These are phyloP conservation scores for Trichonephila clavata DNA, from an alignment of 1,140 invertebrate species.

Conservation along the genomic window DNA sequence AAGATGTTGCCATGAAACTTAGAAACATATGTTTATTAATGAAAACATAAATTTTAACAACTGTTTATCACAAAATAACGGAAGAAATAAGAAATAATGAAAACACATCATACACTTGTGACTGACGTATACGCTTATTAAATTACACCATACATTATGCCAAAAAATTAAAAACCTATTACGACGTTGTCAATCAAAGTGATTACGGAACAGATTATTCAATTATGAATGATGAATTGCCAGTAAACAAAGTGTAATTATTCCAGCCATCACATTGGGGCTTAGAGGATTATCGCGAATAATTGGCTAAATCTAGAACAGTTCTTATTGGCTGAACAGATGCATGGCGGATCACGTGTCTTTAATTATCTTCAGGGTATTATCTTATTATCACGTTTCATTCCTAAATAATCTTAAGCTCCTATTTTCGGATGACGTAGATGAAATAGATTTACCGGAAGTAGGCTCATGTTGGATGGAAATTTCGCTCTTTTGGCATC, in stretches of 20 bases:
- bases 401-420: not conserved
- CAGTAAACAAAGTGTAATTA: conserved; percentile 14
- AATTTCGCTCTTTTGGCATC: too few species aligned
- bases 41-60: too few species aligned
- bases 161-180: not conserved
- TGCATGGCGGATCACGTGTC: not conserved
- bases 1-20: too few species aligned
- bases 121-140: not conserved
- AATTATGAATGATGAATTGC: not conserved
- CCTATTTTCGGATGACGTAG: not conserved
- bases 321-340: not conserved
- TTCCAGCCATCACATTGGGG: not conserved
- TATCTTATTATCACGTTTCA: not conserved
- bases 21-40: too few species aligned
- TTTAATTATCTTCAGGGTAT: conserved; percentile 8
- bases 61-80: too few species aligned
- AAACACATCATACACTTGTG: too few species aligned
- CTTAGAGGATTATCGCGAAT: conserved; percentile 2
- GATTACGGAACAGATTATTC: not conserved
- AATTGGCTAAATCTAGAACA: conserved; percentile 19
- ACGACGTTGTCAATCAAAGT: not conserved
- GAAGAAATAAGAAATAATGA: too few species aligned
- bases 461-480: too few species aligned
- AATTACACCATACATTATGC: not conserved
- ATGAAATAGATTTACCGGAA: not conserved